phyloP scores from a whole-genome alignment of 1,140 invertebrate genomes.

The Habropoda laboriosa region DNA sequence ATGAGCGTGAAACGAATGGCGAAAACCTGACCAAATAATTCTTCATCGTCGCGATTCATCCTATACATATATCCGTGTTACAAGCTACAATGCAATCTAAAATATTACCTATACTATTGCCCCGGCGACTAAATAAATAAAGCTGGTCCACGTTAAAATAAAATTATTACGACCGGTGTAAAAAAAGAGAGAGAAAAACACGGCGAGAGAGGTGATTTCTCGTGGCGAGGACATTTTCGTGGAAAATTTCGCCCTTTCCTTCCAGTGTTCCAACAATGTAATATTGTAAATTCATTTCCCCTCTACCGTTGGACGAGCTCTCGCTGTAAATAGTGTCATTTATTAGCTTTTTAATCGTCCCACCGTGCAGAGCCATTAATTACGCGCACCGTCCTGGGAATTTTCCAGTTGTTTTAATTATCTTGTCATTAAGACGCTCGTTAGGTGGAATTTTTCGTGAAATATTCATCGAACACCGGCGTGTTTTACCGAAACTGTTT shows the following conservation, averaged over 20 bases:
- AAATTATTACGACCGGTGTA: not conserved
- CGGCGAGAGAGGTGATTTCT: too few relatives aligned
- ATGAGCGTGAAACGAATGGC: not conserved
- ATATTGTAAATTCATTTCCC: constrained; percentile 8
- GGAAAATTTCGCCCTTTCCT: not conserved
- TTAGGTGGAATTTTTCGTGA: constrained; percentile 18
- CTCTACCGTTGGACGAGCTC: too few relatives aligned
- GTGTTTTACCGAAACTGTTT: not conserved
- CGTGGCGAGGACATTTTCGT: not conserved
- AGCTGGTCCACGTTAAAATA: not conserved
- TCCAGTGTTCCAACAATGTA: not conserved
- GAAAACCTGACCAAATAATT: constrained; percentile 2
- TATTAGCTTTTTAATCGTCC: constrained; percentile 18
- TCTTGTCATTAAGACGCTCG: constrained; percentile 24
- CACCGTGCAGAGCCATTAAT: not conserved
- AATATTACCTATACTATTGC: not conserved
- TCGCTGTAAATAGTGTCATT: constrained; percentile 14
- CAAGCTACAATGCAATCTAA: constrained; percentile 1
- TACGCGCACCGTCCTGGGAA: not conserved
- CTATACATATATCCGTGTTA: not conserved
- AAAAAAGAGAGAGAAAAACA: not conserved
- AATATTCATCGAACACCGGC: constrained; percentile 16
- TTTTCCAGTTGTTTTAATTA: constrained; percentile 20
- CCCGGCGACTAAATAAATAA: not conserved
- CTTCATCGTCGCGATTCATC: not conserved